Evolutionary conservation across 2,888 invertebrate genomes (phyloP), one percentile per base, ranked within the genome.

Genomic region (Dasypolia templi): DNA sequence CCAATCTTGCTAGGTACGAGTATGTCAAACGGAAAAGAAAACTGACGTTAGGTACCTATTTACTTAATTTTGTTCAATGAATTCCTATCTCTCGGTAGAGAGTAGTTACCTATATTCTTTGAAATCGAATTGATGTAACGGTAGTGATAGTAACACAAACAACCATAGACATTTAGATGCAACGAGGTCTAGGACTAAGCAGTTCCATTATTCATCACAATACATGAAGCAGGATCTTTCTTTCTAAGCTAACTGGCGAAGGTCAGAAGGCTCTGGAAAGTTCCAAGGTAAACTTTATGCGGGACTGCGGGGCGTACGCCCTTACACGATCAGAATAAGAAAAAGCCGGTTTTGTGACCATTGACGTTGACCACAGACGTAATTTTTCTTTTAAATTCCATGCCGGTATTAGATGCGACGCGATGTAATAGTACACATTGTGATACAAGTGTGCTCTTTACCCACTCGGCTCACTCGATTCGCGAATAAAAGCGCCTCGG

Each of bases 261-360:
- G 82, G 81, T 82, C 70, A 70, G 68, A 67, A 68, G 49, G 59
- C 84, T 75, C 62, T 81, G 73, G 75, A 84, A 85, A 84, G 82
- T 81, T 77, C 66, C 86, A 84, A 85, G 82, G 85, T 72, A 72
- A 86, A 82, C 79, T 63, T 53, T 35, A 22, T 22, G 73, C 59
- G 44, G 68, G 72, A 22, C 70, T 42, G 61, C 64, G 69, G 72
- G 70, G 71, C 81, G 64, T 75, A 75, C 75, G 78, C 86, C 86
- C 84, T 86, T 83, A 86, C 76, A 35, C 49, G 75, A 56, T 67
- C 44, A 56, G 62, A 72, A 84, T 75, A 55, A 68, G 72, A 65
- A 84, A 76, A 75, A 83, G 42, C 84, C 84, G 86, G 84, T 85
- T 84, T 61, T 73, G 68, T 72, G 68, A 71, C 67, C 76, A 76